phyloP scores from a whole-genome alignment of 2,797 vertebrate genomes.

The Mormyrops boulengeri region DNA sequence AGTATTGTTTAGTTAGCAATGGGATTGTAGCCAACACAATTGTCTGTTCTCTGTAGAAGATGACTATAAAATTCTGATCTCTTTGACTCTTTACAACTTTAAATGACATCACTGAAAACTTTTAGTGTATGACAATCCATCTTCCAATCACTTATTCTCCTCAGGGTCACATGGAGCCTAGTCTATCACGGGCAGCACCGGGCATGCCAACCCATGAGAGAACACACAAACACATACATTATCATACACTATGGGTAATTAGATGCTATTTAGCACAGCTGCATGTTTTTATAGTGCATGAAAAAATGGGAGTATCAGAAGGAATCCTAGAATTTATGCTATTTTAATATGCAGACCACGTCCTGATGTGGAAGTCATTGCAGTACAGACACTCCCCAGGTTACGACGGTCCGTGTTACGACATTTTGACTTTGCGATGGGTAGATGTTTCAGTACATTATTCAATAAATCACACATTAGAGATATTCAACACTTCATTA shows the following conservation, averaged over 20 bases:
- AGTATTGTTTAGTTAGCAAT: not conserved
- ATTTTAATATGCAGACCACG: not conserved
- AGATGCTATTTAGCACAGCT: not conserved
- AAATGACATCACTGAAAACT: not conserved
- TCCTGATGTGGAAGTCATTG: not conserved
- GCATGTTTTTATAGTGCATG: not conserved
- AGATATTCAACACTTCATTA: not conserved
- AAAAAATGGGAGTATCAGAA: not conserved
- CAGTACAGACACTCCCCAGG: not conserved
- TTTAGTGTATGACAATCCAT: not conserved
- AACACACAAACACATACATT: not conserved
- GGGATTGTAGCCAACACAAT: not conserved
- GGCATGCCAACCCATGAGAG: not conserved
- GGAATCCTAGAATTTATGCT: too few relatives aligned
- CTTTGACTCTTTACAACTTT: not conserved
- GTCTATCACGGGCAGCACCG: not conserved
- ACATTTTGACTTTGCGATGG: not conserved
- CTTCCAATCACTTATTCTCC: not conserved
- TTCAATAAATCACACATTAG: not conserved
- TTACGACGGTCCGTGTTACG: not conserved
- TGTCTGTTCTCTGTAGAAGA: not conserved
- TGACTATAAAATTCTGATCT: not conserved
- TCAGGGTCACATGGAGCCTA: not conserved
- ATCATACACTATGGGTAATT: not conserved
- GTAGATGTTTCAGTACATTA: not conserved